A percentile compares a stretch with the other conserved stretches of the same genome.
These are phyloP conservation scores for Rhinichthys osculus DNA, from an alignment of 2,797 vertebrate genomes.

Conservation along the genomic window DNA sequence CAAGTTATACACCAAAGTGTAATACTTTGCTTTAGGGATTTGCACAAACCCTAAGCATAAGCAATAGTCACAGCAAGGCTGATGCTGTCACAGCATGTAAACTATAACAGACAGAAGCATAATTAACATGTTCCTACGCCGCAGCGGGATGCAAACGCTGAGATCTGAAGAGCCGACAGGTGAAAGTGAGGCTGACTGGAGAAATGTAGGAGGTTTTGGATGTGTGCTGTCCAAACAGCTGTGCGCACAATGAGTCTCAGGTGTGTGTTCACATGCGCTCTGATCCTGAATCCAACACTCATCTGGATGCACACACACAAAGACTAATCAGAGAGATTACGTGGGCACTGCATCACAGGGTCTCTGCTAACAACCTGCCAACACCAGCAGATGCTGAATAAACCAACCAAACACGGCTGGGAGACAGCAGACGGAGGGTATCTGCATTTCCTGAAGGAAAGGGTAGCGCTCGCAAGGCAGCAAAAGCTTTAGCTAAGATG, in stretches of 20 bases:
- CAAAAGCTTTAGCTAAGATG: not conserved
- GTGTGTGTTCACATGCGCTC: slow-evolving; percentile 19
- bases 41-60: not conserved
- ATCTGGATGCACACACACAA: slow-evolving; percentile 23
- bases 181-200: slow-evolving; percentile 29
- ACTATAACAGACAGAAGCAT: slow-evolving; percentile 22
- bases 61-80: slow-evolving; percentile 1
- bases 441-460: slow-evolving; percentile 29
- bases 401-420: not conserved
- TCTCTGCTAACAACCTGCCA: slow-evolving; percentile 25
- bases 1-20: not conserved
- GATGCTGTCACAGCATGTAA: slow-evolving; percentile 21
- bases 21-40: not conserved
- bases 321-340: slow-evolving; percentile 51
- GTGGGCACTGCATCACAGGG: slow-evolving; percentile 46
- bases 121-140: slow-evolving; percentile 18
- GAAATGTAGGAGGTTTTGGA: slow-evolving; percentile 11
- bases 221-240: slow-evolving; percentile 33
- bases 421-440: not conserved
- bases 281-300: slow-evolving; percentile 8
- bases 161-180: slow-evolving; percentile 9
- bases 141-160: not conserved
- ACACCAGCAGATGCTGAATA: slow-evolving; percentile 32
- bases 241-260: slow-evolving; percentile 40
- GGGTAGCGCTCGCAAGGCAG: not conserved